Base-by-base conservation (phyloP, 2,113 vertebrate species). In the Tangachromis dhanisi region DNA sequence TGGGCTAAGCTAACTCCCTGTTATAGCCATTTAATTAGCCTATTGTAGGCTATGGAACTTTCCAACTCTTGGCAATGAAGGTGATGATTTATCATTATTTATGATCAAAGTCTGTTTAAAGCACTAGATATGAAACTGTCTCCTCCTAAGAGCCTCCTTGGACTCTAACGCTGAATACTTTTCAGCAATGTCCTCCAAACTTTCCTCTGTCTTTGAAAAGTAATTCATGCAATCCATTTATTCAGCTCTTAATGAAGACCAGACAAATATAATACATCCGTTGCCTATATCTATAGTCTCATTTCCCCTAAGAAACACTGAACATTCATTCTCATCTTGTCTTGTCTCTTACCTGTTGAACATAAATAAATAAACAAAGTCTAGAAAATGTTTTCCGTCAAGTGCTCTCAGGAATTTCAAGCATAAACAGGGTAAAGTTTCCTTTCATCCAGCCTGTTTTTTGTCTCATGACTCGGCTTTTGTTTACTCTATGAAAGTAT, bases 361-460 rank as follows among this genome's bases (percentile, higher is more conserved):
- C 78, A 78, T 11, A 73, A 29, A 78, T 61, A 33, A 87, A 87
- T 84, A 83, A 88, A 83, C 68, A 26, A 29, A 84, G 38, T 73
- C 76, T 86, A 81, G 88, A 86, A 91, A 63, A 47, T 59, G 9
- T 81, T 68, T 68, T 86, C 85, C 71, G 55, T 71, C 61, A 49
- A 66, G 81, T 4, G 8, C 92, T 88, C 90, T 29, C 9, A 86
- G 88, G 90, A 88, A 51, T 83, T 90, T 90, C 53, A 55, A 86
- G 78, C 21, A 82, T 85, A 91, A 88, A 66, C 35, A 21, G 19
- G 66, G 55, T 68, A 86, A 88, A 26, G 73, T 83, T 95, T 55
- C 68, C 29, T 88, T 92, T 93, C 86, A 87, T 92, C 79, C 33
- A 12, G 26, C 84, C 86, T 86, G 87, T 90, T 93, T 79, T 89